Percentiles rank a stretch among this genome's conserved stretches.
Evolutionary conservation across 2,113 vertebrate genomes (phyloP).

Genomic region (Sitta europaea): DNA sequence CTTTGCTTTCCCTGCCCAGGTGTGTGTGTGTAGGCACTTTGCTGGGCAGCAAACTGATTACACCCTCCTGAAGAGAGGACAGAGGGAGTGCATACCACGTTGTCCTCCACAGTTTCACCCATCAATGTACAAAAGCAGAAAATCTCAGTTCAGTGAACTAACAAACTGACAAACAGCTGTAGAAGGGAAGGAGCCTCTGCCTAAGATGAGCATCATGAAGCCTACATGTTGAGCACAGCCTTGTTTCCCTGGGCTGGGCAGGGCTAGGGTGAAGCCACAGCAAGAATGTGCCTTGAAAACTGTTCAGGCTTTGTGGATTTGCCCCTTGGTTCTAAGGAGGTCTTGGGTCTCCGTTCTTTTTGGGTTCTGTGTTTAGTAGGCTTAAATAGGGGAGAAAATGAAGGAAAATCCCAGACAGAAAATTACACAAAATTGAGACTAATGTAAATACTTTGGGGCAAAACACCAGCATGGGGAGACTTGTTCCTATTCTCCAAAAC

Average conservation of each 20-base stretch:
- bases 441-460: neutral
- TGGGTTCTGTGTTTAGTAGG: neutral
- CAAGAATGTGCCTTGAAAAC: neutral
- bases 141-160: neutral
- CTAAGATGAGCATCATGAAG: rapidly evolving
- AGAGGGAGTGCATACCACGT: rapidly evolving
- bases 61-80: neutral
- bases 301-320: neutral
- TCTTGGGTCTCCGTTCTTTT: neutral
- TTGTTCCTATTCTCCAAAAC: neutral
- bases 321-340: neutral
- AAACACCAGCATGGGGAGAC: neutral
- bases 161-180: rapidly evolving
- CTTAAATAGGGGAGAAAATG: neutral
- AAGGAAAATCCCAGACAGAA: neutral
- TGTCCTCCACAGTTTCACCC: neutral
- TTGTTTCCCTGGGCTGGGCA: neutral
- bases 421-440: neutral
- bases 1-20: neutral
- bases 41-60: neutral
- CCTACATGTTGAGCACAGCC: neutral
- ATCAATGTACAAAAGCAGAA: neutral
- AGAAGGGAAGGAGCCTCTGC: neutral
- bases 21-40: neutral
- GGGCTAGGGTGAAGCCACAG: neutral